These are phyloP conservation scores for Trissonchulus sp. DNA, from an alignment of 2,888 invertebrate genomes.

Conservation along the genomic window DNA sequence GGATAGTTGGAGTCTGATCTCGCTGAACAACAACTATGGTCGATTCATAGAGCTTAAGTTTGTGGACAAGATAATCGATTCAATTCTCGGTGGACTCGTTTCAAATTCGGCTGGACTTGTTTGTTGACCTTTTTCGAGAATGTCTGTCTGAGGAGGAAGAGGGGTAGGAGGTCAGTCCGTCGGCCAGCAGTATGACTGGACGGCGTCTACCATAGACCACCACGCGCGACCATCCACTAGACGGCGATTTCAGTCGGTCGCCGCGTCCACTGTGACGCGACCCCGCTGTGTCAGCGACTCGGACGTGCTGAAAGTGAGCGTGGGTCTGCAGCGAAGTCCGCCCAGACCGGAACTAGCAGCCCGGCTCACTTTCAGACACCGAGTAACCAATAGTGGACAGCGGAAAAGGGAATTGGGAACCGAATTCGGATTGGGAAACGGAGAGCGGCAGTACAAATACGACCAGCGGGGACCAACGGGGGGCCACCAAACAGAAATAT, in stretches of 20 bases:
- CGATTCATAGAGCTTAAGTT: slow-evolving; percentile 97
- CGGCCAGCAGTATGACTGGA: not conserved
- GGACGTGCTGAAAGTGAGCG: not conserved
- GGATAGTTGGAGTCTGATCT: slow-evolving; percentile 99
- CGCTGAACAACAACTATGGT: slow-evolving; percentile 87
- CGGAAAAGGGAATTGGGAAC: not conserved
- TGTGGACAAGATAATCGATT: slow-evolving; percentile 96
- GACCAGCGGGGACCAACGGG: not conserved
- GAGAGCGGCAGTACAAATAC: not conserved
- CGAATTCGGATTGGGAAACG: not conserved
- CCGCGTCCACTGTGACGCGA: not conserved
- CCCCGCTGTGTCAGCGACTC: not conserved
- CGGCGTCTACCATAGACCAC: not conserved
- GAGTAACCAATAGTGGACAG: not conserved
- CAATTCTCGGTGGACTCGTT: slow-evolving; percentile 99
- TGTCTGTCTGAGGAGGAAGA: slow-evolving; percentile 29
- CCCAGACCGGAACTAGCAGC: not conserved
- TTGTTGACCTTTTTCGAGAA: slow-evolving; percentile 60
- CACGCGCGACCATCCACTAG: not conserved
- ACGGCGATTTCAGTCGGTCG: not conserved
- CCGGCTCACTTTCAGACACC: slow-evolving; percentile 1
- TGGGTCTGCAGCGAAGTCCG: not conserved
- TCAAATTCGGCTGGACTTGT: slow-evolving; percentile 93
- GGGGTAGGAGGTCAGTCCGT: slow-evolving; percentile 33
- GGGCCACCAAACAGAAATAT: not conserved